These are phyloP conservation scores for Phortica variegata DNA, from an alignment of 1,140 invertebrate species.

Conservation along the genomic window DNA sequence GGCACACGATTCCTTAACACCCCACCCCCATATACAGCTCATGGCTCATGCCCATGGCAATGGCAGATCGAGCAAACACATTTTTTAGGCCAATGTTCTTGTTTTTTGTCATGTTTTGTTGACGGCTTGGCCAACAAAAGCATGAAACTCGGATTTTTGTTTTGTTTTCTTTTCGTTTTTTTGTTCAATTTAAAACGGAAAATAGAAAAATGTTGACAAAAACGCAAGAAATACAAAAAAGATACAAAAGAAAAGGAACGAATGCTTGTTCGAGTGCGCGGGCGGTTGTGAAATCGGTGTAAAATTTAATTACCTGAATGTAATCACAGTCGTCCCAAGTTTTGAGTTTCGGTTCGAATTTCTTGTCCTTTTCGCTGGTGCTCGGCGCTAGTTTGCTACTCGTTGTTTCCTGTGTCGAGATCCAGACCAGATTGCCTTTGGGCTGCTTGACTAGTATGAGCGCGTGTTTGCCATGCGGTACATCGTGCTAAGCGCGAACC, in stretches of 20 bases:
- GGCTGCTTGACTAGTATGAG: slow-evolving; percentile 79
- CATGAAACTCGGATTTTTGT: too few species aligned
- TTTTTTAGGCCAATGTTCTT: too few species aligned
- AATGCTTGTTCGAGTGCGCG: slow-evolving; percentile 8
- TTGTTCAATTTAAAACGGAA: too few species aligned
- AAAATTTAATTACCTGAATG: slow-evolving; percentile 64
- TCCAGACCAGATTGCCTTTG: slow-evolving; percentile 79
- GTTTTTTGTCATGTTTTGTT: too few species aligned
- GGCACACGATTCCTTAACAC: too few species aligned
- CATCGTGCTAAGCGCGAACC: slow-evolving; percentile 65
- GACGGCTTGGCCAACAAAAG: too few species aligned
- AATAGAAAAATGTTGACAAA: too few species aligned
- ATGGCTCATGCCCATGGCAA: neutral
- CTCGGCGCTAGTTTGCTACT: slow-evolving; percentile 41
- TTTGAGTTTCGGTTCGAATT: slow-evolving; percentile 59
- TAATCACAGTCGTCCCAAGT: slow-evolving; percentile 85
- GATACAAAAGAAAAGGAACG: slow-evolving; percentile 1
- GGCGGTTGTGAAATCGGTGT: neutral
- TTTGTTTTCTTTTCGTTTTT: too few species aligned
- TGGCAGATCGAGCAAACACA: slow-evolving; percentile 2
- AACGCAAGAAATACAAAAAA: slow-evolving; percentile 5
- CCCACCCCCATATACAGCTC: neutral
- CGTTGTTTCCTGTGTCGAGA: slow-evolving; percentile 67
- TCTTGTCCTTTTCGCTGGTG: slow-evolving; percentile 54
- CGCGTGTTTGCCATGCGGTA: slow-evolving; percentile 79